Evolutionary conservation across 1,140 invertebrate genomes (phyloP), one percentile per base, ranked within the genome.

Genomic region (Drosophila mayri): DNA sequence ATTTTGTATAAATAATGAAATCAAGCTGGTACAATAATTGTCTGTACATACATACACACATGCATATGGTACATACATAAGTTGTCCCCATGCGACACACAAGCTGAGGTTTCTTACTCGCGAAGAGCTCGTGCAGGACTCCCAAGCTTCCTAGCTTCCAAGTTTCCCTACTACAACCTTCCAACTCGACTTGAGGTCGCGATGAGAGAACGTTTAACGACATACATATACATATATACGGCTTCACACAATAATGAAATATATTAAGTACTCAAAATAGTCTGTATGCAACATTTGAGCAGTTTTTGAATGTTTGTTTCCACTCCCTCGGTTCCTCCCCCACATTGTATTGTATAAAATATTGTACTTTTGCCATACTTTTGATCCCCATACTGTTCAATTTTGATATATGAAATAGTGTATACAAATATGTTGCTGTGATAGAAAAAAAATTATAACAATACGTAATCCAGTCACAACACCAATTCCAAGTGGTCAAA

Each of bases 351-450:
- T 60, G 28, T 40, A 65, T 70, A 67, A 22, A 32, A 25, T 40
- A 20, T 12, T 63, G 59, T 63, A 64, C 52, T 55, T 16, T 54
- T 47, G 22, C 6, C n/a, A 43, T 60, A 28, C 37, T 60, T 76
- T 64, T 16, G 16, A 63, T 38, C 55, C 52, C 62, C 62, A 73
- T 44, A 41, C 75, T 59, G 62, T 68, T 74, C 60, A 25, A 57
- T 61, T 80, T 77, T 79, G 32, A 57, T 55, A 63, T 38, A 59
- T 76, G 78, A 88, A 80, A 73, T 83, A 87, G 72, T 83, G 65
- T 88, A 88, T 87, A 87, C 80, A 87, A 83, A 77, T 87, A 79
- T 88, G 84, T 87, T 87, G 84, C 84, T 87, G 80, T 87, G 84
- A 87, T 87, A 87, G 84, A 87, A 83, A 79, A 87, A 65, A 62